Evolutionary conservation across 2,797 vertebrate genomes (phyloP), one percentile per base, ranked within the genome.

Genomic region (Hyperoplus lanceolatus): DNA sequence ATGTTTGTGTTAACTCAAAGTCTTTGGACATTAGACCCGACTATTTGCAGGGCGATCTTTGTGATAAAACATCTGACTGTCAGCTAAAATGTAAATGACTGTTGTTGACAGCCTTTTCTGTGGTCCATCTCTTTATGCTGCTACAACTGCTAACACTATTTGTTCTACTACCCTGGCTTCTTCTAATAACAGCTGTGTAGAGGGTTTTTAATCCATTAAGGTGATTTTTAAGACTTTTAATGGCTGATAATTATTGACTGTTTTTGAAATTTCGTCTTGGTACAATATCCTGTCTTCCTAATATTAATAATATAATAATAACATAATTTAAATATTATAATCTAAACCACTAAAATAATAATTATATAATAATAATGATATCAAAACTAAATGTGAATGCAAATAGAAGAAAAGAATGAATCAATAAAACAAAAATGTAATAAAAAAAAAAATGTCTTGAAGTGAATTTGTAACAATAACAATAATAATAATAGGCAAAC

Each of bases 11-110:
- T 81, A 61, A 58, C 70, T 80, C 45, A 59, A 48, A 75, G 77
- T 49, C 70, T 45, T 62, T 77, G 83, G 71, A 90, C 77, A 53
- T 80, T 76, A 67, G 69, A 73, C 53, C 49, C 0, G 54, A 65
- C 63, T 81, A 79, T 77, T 86, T 79, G 51, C 80, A 57, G 59
- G 62, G 57, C n/a, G 70, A 43, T 62, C 56, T 61, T 50, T 69
- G 60, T 67, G 70, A 72, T 80, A 7, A 76, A 73, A 70, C 21
- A 62, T 48, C 13, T 14, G 53, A 50, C 53, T 68, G 43, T 71
- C 71, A 68, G 36, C 65, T 69, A n/a, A 55, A 21, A 18, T 48
- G 11, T 42, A 56, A 36, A 43, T 61, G 45, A n/a, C 21, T 16
- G 9, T 57, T 61, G 43, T 41, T 60, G 59, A 39, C 59, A 45